Evolutionary conservation across 2,888 invertebrate species (phyloP).

Genomic region (Rhamnusium bicolor): DNA sequence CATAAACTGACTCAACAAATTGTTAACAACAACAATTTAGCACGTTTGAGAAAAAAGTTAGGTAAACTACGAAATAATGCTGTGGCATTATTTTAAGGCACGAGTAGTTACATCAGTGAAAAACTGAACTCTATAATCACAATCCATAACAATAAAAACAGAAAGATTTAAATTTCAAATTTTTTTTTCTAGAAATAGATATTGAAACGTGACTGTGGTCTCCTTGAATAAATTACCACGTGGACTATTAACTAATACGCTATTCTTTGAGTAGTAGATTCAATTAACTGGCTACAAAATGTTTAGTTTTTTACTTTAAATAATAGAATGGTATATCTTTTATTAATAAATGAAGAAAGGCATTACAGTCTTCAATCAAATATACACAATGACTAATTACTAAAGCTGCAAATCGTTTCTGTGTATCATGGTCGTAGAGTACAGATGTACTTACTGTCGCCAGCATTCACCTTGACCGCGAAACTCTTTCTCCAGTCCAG

Average conservation of each 20-base stretch:
- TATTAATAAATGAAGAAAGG: too few relatives aligned
- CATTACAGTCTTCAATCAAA: too few relatives aligned
- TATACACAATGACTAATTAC: too few relatives aligned
- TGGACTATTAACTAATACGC: neutral
- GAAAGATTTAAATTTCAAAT: neutral
- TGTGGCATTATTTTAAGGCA: neutral
- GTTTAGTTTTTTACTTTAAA: neutral
- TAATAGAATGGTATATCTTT: too few relatives aligned
- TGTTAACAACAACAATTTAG: too few relatives aligned
- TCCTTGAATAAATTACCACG: neutral
- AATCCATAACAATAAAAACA: neutral
- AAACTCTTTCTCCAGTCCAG: too few relatives aligned
- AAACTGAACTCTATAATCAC: neutral
- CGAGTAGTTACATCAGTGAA: neutral
- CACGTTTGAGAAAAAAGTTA: neutral
- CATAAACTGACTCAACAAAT: neutral
- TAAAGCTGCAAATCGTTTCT: too few relatives aligned
- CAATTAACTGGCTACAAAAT: neutral
- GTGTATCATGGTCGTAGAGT: too few relatives aligned
- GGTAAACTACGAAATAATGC: neutral
- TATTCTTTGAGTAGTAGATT: neutral
- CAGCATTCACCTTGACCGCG: too few relatives aligned
- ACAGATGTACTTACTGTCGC: too few relatives aligned
- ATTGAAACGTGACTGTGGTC: neutral
- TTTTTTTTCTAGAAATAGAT: neutral